Base-by-base conservation (phyloP, 2,888 invertebrate genomes). In the Lathronympha strigana region DNA sequence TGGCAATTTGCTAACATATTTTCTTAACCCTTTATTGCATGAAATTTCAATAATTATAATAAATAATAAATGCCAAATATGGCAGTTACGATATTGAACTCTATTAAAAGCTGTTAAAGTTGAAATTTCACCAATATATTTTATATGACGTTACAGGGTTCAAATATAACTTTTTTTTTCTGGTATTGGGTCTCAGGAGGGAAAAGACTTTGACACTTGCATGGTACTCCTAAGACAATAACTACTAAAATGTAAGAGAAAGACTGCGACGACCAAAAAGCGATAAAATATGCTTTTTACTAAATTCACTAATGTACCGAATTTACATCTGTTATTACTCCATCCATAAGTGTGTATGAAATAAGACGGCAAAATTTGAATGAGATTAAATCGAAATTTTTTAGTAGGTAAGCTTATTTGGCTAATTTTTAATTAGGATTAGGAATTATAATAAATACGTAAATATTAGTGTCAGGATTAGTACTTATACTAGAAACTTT, bases 221-320 rank as follows among this genome's bases (percentile, higher is more conserved):
- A 62, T 38, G 21, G 49, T 50, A 40, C 43, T 47, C 19, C 15
- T 6, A 28, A 49, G 63, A 63, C 63, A 57, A 57, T 63, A 57
- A 31, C 11, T 49, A 70, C 73, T 68, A 75, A 75, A 68, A 71
- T 68, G 62, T 78, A 77, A 75, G 76, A 67, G 72, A 77, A 81
- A 84, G 84, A 83, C 83, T 83, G 83, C 71, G 40, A 63, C 75
- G 75, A 81, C 81, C 82, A 83, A 82, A 84, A 83, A 79, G 80
- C 78, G 76, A 75, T 67, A 49, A 38, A 61, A 50, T 55, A 53
- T 76, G 75, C 71, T 75, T 80, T 76, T 67, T 64, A 67, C 55
- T 62, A 61, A 69, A 67, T 49, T 66, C 49, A 60, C 58, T 67
- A 67, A 43, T 23, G n/a, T 23, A 47, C 17, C 13, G 40, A 21